Base-by-base conservation (phyloP, 2,113 vertebrate genomes). In the Colaptes auratus region DNA sequence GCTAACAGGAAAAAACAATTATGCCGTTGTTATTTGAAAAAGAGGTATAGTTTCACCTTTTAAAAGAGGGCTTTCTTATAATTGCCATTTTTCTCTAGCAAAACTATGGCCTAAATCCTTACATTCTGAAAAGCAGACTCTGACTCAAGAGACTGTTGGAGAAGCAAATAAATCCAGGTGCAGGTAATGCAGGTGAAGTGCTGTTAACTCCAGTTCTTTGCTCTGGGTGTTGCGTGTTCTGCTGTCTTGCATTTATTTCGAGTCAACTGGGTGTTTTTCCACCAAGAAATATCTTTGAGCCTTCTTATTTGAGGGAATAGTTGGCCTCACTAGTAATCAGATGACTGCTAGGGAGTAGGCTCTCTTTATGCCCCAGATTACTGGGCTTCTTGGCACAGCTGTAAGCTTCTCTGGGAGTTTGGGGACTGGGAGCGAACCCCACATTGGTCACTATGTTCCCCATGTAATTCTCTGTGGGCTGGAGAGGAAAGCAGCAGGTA, bases 361-460 rank as follows among this genome's bases (percentile, higher is more conserved):
- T 83, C 27, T 28, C 15, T 63, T 30, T 48, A 7, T 55, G 23
- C 6, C 17, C 4, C 31, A 27, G 6, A 5, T 59, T 21, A 21
- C 31, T 35, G 12, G 3, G 4, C 79, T 20, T 42, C 15, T 5
- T 52, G 33, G 60, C 52, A 31, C 6, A 1, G 6, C 3, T 14
- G 8, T 27, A 31, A 82, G n/a, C 27, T 56, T 72, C 1, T 1
- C 28, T 66, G n/a, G 0, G 4, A 28, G 6, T 0, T 0, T 75
- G 48, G 24, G 33, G 11, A 20, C 15, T 3, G 3, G 30, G 10
- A 30, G 13, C 0, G 0, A 71, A 73, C 24, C 9, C 15, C 30
- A 0, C 2, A 0, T 67, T 28, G 7, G 42, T 72, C 63, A 10
- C 24, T 53, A n/a, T 0, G 6, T 63, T 72, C 25, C 15, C 6